Base-by-base conservation (phyloP, 1,140 invertebrate species). In the Drosophila albomicans region DNA sequence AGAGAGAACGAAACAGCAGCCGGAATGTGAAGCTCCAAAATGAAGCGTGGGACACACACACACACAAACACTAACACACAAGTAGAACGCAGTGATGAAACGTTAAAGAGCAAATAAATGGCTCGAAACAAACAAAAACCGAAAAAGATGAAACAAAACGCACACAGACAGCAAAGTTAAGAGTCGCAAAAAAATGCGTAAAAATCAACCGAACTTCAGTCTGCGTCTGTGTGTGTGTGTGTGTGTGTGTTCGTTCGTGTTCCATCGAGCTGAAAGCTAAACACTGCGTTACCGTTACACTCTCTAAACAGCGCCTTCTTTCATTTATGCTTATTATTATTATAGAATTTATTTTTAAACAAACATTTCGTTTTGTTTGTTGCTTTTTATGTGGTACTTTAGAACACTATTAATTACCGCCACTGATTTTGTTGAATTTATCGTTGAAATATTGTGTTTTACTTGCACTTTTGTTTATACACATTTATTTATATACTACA, bases 101-200 rank as follows among this genome's bases (percentile, higher is more conserved):
- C 84, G 79, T 88, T 87, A 87, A 87, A 88, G 79, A 87, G 84
- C 82, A 88, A 87, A 87, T 88, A 87, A 87, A 87, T 87, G 84
- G 78, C 84, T 81, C 78, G 81, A 79, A 75, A 79, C 74, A 79
- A 82, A 78, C 79, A 73, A 74, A 82, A 64, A 62, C 69, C 69
- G 78, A 70, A 32, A 79, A 81, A 70, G 73, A 69, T 85, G 64
- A 84, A 82, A 71, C 67, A 68, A 54, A 66, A 78, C 46, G 72
- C 77, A 67, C 77, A 67, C 57, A 68, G 45, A 68, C 51, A 70
- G 58, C 64, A 52, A 77, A 73, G 76, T 63, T 71, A 62, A 82
- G 28, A 32, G n/a, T n/a, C 30, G 51, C 30, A 16, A 38, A 72
- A 66, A 64, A 28, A 45, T 41, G 45, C 58, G 66, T 70, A 56